phyloP scores from a whole-genome alignment of 2,888 invertebrate genomes.

The Dynastes hyllus region DNA sequence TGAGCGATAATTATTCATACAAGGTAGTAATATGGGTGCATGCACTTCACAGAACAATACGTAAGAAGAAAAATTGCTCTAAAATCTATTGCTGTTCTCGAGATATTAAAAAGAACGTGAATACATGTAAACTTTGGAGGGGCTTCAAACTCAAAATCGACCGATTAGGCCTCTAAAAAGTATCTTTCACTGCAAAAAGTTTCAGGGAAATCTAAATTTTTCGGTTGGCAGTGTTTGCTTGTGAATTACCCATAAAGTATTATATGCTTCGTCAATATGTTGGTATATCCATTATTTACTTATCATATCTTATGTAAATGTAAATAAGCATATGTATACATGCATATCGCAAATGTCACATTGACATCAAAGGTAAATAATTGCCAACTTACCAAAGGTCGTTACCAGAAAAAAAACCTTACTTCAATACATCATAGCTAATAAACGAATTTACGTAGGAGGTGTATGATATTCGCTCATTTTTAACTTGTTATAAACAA shows the following conservation, averaged over 20 bases:
- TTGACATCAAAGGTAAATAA: background rate
- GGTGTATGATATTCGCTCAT: conserved; percentile 17
- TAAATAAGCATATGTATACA: background rate
- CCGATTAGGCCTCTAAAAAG: too few relatives aligned
- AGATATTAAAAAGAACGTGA: background rate
- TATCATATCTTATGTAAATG: too few relatives aligned
- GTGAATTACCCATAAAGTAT: too few relatives aligned
- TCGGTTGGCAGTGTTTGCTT: too few relatives aligned
- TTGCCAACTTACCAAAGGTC: background rate
- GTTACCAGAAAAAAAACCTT: background rate
- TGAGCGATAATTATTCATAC: too few relatives aligned
- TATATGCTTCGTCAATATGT: too few relatives aligned
- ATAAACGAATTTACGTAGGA: conserved; percentile 27
- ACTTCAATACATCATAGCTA: conserved; percentile 13
- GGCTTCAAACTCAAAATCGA: too few relatives aligned
- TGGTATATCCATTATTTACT: too few relatives aligned
- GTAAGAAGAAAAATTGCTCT: background rate
- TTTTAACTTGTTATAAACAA: conserved; percentile 13
- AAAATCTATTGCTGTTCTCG: background rate
- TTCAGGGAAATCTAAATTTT: too few relatives aligned
- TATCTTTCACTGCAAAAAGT: too few relatives aligned
- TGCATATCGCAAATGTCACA: background rate
- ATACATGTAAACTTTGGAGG: background rate
- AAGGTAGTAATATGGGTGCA: too few relatives aligned
- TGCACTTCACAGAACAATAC: background rate